A percentile compares a stretch with the other conserved stretches of the same genome.
Evolutionary conservation across 2,888 invertebrate genomes (phyloP).

Genomic region (Ptychoptera contaminata): DNA sequence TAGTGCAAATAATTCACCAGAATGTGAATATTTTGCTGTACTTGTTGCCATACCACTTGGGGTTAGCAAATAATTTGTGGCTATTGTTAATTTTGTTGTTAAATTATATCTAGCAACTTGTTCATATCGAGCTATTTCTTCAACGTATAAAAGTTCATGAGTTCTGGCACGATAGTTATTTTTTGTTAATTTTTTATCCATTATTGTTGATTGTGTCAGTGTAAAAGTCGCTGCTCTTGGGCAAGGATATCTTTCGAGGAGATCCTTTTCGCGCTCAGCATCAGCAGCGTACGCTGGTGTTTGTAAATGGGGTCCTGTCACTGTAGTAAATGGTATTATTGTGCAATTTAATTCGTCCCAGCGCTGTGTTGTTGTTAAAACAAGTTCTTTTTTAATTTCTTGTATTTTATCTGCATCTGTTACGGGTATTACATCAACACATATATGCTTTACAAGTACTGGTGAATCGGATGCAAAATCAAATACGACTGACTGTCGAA

Average conservation of each 20-base stretch:
- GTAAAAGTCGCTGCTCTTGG: slow-evolving; percentile 49
- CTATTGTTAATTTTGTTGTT: slow-evolving; percentile 42
- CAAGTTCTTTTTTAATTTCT: slow-evolving; percentile 45
- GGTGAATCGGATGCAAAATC: slow-evolving; percentile 49
- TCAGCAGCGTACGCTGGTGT: slow-evolving; percentile 31
- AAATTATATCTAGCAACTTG: slow-evolving; percentile 55
- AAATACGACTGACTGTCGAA: slow-evolving; percentile 60
- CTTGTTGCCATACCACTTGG: slow-evolving; percentile 50
- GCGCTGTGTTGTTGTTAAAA: slow-evolving; percentile 42
- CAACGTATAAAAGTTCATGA: slow-evolving; percentile 59
- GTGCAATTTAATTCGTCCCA: slow-evolving; percentile 40
- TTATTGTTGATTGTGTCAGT: slow-evolving; percentile 49
- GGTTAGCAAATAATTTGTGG: slow-evolving; percentile 50
- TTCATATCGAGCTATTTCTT: slow-evolving; percentile 58
- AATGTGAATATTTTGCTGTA: slow-evolving; percentile 58
- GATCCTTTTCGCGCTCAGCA: slow-evolving; percentile 36
- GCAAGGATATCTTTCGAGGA: slow-evolving; percentile 45
- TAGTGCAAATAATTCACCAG: slow-evolving; percentile 60
- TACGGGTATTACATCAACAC: slow-evolving; percentile 59
- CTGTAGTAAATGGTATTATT: slow-evolving; percentile 38
- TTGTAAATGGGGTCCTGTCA: slow-evolving; percentile 35
- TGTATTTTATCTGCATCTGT: slow-evolving; percentile 46
- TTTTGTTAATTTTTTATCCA: slow-evolving; percentile 42
- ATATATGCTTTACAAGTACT: slow-evolving; percentile 46
- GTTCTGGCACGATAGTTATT: slow-evolving; percentile 57